phyloP scores from a whole-genome alignment of 1,140 invertebrate genomes.

The Microplitis demolitor region DNA sequence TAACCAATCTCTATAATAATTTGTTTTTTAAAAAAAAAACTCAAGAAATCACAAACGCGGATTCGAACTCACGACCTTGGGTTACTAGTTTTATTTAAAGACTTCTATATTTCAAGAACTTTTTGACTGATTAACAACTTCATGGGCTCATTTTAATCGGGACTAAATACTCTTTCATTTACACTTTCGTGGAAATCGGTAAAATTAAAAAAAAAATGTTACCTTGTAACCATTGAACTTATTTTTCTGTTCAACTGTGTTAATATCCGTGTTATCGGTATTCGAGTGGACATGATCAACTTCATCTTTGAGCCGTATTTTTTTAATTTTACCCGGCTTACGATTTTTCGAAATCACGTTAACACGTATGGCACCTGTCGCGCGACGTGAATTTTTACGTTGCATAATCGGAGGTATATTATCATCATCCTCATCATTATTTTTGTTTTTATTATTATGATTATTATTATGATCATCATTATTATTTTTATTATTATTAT shows the following conservation, averaged over 20 bases:
- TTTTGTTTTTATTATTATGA: conserved; percentile 25
- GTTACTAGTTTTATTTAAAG: too few species aligned
- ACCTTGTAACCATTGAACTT: conserved; percentile 36
- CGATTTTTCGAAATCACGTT: conserved; percentile 25
- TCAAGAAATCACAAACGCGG: too few species aligned
- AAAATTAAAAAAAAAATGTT: conserved; percentile 9
- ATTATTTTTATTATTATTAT: conserved; percentile 31
- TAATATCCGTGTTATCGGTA: background rate
- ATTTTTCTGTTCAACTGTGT: conserved; percentile 25
- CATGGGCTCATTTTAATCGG: too few species aligned
- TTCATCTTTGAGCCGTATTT: background rate
- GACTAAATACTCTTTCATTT: too few species aligned
- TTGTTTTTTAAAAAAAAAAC: too few species aligned
- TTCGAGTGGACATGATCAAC: background rate
- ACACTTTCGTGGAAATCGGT: too few species aligned
- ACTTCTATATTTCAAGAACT: too few species aligned
- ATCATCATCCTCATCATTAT: conserved; percentile 32
- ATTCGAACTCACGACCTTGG: too few species aligned
- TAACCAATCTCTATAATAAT: too few species aligned
- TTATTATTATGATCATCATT: conserved; percentile 30
- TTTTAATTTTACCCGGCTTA: background rate
- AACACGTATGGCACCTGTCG: conserved; percentile 23
- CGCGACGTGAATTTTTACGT: conserved; percentile 33
- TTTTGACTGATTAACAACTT: too few species aligned
- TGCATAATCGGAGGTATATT: conserved; percentile 30